Conservation (phyloP, 1,140 invertebrate species). For the Lanistes nyassanus region DNA sequence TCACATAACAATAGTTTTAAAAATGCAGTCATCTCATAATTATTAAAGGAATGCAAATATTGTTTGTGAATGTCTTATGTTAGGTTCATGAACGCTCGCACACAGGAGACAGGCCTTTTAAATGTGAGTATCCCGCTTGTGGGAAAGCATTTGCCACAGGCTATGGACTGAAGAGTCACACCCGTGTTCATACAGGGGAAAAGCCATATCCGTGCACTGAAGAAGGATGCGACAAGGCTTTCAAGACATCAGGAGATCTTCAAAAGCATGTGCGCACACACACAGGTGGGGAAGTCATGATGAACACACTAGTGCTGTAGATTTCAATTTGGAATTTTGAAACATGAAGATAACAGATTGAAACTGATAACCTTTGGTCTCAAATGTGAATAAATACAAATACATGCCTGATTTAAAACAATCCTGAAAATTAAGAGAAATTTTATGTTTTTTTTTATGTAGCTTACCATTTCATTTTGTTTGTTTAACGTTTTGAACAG, state of each 20-base stretch:
- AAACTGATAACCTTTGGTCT: too few relatives aligned
- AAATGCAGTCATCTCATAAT: neutral
- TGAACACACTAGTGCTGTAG: too few relatives aligned
- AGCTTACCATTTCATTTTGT: too few relatives aligned
- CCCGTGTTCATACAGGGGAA: conserved; percentile 77
- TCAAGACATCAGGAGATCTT: conserved; percentile 78
- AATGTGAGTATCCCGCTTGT: conserved; percentile 72
- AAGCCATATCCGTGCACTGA: conserved; percentile 76
- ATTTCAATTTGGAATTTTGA: too few relatives aligned
- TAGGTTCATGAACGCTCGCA: conserved; percentile 79
- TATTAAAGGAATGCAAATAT: neutral
- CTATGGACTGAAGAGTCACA: conserved; percentile 77
- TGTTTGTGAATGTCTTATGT: conserved; percentile 55
- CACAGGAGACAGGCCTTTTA: conserved; percentile 78
- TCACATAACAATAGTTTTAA: neutral
- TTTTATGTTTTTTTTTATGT: too few relatives aligned
- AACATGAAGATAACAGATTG: too few relatives aligned
- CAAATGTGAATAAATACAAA: too few relatives aligned
- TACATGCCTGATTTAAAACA: too few relatives aligned
- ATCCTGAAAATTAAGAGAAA: too few relatives aligned
- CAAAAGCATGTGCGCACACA: conserved; percentile 78
- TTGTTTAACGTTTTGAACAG: too few relatives aligned
- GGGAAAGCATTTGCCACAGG: conserved; percentile 75
- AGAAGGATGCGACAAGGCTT: conserved; percentile 72
- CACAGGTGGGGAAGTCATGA: conserved; percentile 70